These are phyloP conservation scores for Aphrophora alni DNA, from an alignment of 2,888 invertebrate genomes.

Conservation along the genomic window DNA sequence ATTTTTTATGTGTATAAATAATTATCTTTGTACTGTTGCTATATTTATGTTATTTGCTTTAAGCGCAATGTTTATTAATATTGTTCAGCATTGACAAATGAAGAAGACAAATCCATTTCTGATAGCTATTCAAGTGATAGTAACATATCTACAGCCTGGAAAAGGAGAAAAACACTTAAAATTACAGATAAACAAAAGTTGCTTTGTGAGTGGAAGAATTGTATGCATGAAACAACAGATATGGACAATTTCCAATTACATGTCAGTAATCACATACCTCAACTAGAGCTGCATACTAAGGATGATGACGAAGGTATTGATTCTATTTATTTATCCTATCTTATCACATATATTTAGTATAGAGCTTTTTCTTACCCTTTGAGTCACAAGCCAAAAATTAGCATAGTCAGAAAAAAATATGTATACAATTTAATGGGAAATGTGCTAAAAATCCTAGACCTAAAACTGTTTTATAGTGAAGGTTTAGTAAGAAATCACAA, in stretches of 20 bases:
- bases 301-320: constrained; percentile 31
- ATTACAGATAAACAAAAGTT: constrained; percentile 50
- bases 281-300: constrained; percentile 43
- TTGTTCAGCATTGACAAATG: background rate
- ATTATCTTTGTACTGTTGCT: too few species aligned
- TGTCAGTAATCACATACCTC: constrained; percentile 61
- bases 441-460: too few species aligned
- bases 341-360: too few species aligned
- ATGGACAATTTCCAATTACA: constrained; percentile 65
- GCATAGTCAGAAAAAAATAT: too few species aligned
- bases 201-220: constrained; percentile 67
- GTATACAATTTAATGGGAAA: too few species aligned
- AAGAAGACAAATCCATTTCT: background rate
- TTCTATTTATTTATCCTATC: background rate
- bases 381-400: too few species aligned
- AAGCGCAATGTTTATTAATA: background rate
- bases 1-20: too few species aligned
- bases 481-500: too few species aligned
- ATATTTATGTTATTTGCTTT: too few species aligned
- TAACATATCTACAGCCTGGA: background rate
- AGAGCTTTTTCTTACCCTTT: too few species aligned
- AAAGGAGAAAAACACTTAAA: background rate
- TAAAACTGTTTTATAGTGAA: too few species aligned
- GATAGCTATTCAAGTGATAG: background rate
- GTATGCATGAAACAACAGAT: constrained; percentile 57